Evolutionary conservation across 2,113 vertebrate genomes (phyloP), one percentile per base, ranked within the genome.

Genomic region (Holacanthus passer): DNA sequence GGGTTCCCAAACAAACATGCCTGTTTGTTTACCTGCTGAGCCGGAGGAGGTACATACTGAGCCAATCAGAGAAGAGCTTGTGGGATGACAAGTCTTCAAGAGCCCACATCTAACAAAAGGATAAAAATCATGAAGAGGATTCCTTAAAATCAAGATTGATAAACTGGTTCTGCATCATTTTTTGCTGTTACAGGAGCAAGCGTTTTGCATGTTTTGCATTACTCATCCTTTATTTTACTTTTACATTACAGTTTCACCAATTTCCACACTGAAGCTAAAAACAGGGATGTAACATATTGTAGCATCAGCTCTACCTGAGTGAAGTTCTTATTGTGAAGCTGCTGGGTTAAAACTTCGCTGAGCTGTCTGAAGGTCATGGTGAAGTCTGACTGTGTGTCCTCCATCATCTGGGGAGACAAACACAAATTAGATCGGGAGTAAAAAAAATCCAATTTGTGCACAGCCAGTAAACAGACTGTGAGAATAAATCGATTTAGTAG

Each of bases 341-440:
- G 89, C 59, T 84, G 84, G 24, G 82, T 83, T 62, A 94, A 94
- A 64, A 94, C 92, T 90, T 96, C 95, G 82, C 96, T 95, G 67
- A 96, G 93, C 68, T 96, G 92, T 70, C 92, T 89, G 94, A 97
- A 96, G 17, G 94, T 95, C 96, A 95, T 94, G 66, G 95, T 96
- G 89, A 97, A 97, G 90, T 97, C 96, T 72, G 95, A 91, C 73
- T 82, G 91, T 29, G 94, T 94, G 62, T 97, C 94, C 94, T 95
- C 95, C 93, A 95, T 96, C 75, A 96, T 83, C 96, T 97, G 83
- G 47, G 32, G 43, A 47, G 31, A 39, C 47, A 2, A 71, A 50
- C 8, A 43, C 19, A 27, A n/a, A 70, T 37, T 53, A 62, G 32
- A 48, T 2, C 9, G 12, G 5, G 11, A 27, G 7, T 14, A 50